A percentile compares a stretch with the other conserved stretches of the same genome.
Evolutionary conservation across 2,888 invertebrate species (phyloP).

Genomic region (Encarsia formosa): DNA sequence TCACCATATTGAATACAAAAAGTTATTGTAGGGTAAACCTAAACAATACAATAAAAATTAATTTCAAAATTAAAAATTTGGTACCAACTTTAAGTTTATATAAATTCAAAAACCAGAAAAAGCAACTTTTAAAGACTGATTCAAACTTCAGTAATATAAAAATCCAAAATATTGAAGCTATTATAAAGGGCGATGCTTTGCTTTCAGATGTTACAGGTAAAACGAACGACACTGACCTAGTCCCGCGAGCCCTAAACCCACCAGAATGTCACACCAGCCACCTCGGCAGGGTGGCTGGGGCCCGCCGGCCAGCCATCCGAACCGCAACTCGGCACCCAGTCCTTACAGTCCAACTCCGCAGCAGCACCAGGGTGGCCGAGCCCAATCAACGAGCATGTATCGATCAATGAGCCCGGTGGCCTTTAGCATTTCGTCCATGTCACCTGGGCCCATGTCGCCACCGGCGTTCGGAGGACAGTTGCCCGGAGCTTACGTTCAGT

Average conservation of each 20-base stretch:
- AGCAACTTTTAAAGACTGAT: too few species aligned
- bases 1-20: too few species aligned
- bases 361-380: conserved; percentile 40
- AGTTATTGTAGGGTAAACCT: too few species aligned
- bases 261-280: conserved; percentile 44
- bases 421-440: conserved; percentile 48
- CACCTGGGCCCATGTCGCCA: conserved; percentile 57
- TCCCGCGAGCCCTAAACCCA: too few species aligned
- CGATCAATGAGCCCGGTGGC: conserved; percentile 50
- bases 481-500: conserved; percentile 56
- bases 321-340: conserved; percentile 59
- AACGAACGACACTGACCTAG: too few species aligned
- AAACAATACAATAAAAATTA: too few species aligned
- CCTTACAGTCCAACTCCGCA: conserved; percentile 70
- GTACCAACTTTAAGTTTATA: too few species aligned
- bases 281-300: conserved; percentile 30
- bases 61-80: too few species aligned
- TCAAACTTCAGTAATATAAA: too few species aligned
- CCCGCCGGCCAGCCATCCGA: too few species aligned
- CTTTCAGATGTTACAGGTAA: background rate
- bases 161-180: background rate
- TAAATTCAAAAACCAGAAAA: too few species aligned
- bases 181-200: background rate
- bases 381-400: conserved; percentile 24
- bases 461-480: conserved; percentile 49